Evolutionary conservation across 2,797 vertebrate genomes (phyloP).

Genomic region (Hypotaenidia okinawae): DNA sequence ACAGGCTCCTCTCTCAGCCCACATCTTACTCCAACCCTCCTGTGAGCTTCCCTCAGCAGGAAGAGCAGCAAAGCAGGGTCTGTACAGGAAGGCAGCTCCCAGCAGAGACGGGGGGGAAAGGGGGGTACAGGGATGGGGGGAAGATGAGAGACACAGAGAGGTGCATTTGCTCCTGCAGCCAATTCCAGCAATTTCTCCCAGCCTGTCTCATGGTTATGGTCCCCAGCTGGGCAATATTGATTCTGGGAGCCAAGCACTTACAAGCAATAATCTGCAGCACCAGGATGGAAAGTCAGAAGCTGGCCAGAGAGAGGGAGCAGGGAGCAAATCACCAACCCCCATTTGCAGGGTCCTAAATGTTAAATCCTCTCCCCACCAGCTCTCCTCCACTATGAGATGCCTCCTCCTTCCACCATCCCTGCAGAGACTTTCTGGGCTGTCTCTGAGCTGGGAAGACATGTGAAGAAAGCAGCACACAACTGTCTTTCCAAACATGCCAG

Average conservation of each 20-base stretch:
- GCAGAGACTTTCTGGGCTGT: background rate
- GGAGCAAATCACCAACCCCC: background rate
- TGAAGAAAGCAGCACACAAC: background rate
- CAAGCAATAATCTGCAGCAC: background rate
- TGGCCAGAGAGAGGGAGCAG: background rate
- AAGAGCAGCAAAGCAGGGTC: background rate
- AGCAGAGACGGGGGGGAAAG: background rate
- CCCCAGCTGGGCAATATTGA: conserved; percentile 33
- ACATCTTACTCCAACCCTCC: background rate
- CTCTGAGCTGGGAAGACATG: background rate
- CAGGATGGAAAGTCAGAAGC: background rate
- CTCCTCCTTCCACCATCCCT: background rate
- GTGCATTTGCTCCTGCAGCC: background rate
- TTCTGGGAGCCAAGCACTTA: conserved; percentile 3
- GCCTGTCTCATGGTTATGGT: background rate
- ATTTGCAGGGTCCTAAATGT: background rate
- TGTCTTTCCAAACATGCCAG: background rate
- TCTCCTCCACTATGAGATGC: background rate
- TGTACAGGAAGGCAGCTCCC: background rate
- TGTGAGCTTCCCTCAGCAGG: background rate
- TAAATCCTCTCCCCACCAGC: background rate
- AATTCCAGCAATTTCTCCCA: conserved; percentile 1
- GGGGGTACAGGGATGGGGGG: background rate
- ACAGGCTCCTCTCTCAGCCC: background rate
- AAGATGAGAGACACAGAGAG: rapidly evolving